Evolutionary conservation across 2,797 vertebrate species (phyloP), one percentile per base, ranked within the genome.

Genomic region (Peromyscus eremicus): DNA sequence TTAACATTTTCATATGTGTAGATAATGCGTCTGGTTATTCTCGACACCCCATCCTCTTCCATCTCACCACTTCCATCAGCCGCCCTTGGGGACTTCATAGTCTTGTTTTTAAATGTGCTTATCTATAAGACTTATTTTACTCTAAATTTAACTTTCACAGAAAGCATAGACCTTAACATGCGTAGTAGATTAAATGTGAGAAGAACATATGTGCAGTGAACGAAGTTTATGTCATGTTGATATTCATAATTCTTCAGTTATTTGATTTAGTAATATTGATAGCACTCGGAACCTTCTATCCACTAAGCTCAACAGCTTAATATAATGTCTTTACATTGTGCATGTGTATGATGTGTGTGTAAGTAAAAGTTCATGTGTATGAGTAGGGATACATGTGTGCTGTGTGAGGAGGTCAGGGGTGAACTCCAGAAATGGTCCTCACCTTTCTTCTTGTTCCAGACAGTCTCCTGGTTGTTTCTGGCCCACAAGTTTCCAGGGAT

Each of bases 221-320:
- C 60, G 21, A 46, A 55, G 37, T 57, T 97, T 34, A 32, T 91
- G 85, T 96, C 75, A 75, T 27, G 88, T 23, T 80, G 23, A 90
- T 89, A 91, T 76, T 4, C 64, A 43, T 29, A 75, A 81, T 85
- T 92, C 68, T 94, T 49, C 92, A 89, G 66, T 68, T 79, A 70
- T 92, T 97, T 97, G 64, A 94, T 79, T 94, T 64, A 32, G 46
- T 60, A 71, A 77, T 70, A 70, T 17, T 62, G 70, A 29, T 89
- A 8, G 0, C 0, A 37, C 64, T 94, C n/a, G 23, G 71, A 92
- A 81, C 23, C 85, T 96, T n/a, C n/a, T 37, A 0, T 17, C 25
- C 43, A 3, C 8, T 40, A 90, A 93, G 32, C 6, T 62, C 19
- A 60, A 0, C 43, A 71, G 52, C 76, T 93, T 64, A 34, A 32